Percentiles rank a stretch among this genome's conserved stretches.
These are phyloP conservation scores for Rhadina sibilatrix DNA, from an alignment of 2,113 vertebrate genomes.

Conservation along the genomic window DNA sequence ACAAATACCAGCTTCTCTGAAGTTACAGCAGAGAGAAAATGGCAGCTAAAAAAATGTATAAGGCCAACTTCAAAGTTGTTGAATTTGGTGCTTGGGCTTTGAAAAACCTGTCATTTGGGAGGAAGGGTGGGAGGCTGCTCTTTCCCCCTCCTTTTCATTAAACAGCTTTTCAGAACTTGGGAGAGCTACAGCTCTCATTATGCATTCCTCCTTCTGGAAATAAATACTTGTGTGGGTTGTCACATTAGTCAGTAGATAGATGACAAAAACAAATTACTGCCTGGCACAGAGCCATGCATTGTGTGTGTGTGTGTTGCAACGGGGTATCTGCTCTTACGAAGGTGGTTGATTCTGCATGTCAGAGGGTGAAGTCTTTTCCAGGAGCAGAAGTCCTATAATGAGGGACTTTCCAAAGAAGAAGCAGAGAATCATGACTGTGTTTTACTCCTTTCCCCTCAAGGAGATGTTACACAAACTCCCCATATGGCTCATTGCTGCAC, in stretches of 20 bases:
- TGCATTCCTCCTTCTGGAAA: constrained; percentile 63
- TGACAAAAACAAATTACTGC: constrained; percentile 63
- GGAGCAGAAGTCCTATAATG: background rate
- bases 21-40: constrained; percentile 23
- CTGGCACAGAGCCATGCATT: background rate
- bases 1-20: constrained; percentile 15
- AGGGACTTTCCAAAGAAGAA: constrained; percentile 28
- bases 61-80: constrained; percentile 42
- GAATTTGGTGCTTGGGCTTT: constrained; percentile 42
- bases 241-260: constrained; percentile 60
- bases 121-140: constrained; percentile 27
- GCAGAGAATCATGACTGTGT: background rate
- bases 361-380: background rate
- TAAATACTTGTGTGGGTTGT: constrained; percentile 64
- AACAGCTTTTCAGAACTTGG: constrained; percentile 21
- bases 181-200: constrained; percentile 51
- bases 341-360: background rate
- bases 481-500: constrained; percentile 25
- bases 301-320: background rate
- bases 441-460: constrained; percentile 14
- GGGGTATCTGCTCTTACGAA: background rate
- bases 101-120: constrained; percentile 47
- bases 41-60: background rate
- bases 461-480: constrained; percentile 11
- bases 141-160: constrained; percentile 49